Percentiles rank a stretch among this genome's conserved stretches.
phyloP scores from a whole-genome alignment of 2,888 invertebrate genomes.

The Euzophera pinguis region DNA sequence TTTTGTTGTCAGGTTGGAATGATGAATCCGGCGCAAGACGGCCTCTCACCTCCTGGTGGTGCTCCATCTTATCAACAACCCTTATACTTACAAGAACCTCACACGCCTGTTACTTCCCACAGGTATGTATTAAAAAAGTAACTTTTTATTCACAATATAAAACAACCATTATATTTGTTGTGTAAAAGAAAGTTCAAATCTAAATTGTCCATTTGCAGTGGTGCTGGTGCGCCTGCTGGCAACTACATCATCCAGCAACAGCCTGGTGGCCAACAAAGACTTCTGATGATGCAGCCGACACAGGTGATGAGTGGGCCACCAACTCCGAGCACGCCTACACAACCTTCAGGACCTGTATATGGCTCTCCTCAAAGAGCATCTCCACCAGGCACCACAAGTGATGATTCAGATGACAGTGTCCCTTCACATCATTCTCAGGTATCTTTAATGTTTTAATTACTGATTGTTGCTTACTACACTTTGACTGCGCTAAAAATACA shows the following conservation, averaged over 20 bases:
- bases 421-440: slow-evolving; percentile 82
- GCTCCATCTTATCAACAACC: slow-evolving; percentile 85
- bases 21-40: slow-evolving; percentile 82
- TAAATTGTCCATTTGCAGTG: slow-evolving; percentile 36
- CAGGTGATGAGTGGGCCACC: slow-evolving; percentile 73
- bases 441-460: slow-evolving; percentile 12
- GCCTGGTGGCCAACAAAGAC: slow-evolving; percentile 74
- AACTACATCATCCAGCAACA: slow-evolving; percentile 82
- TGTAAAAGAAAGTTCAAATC: not conserved
- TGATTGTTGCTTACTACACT: no score
- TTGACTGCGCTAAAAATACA: no score
- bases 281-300: slow-evolving; percentile 77
- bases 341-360: slow-evolving; percentile 57
- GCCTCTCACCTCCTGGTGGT: slow-evolving; percentile 80
- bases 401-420: slow-evolving; percentile 91
- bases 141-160: not conserved
- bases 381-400: slow-evolving; percentile 88
- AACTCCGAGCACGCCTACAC: slow-evolving; percentile 65
- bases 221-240: slow-evolving; percentile 78
- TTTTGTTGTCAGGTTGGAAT: slow-evolving; percentile 72
- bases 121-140: slow-evolving; percentile 39
- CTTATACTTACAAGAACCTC: slow-evolving; percentile 82
- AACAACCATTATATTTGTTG: no score
- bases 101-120: slow-evolving; percentile 70
- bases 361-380: slow-evolving; percentile 83